Conservation (phyloP, 2,888 invertebrate genomes). For the Archips xylosteana region DNA sequence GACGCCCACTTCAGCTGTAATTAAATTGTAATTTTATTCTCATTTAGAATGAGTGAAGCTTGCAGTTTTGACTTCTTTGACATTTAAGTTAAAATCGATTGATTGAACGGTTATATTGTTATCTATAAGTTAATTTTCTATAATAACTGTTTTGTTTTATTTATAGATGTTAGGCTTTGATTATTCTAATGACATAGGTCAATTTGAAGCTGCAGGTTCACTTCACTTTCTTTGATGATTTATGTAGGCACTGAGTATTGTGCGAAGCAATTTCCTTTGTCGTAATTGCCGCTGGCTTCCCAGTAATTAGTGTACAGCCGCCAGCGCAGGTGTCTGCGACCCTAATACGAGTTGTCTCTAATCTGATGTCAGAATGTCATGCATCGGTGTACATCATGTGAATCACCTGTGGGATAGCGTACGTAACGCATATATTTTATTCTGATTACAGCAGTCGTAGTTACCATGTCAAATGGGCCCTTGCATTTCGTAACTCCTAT, state of each 20-base stretch:
- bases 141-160: neutral
- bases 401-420: constrained; percentile 21
- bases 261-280: constrained; percentile 48
- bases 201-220: constrained; percentile 33
- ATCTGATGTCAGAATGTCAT: constrained; percentile 37
- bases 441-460: constrained; percentile 12
- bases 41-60: constrained; percentile 37
- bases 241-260: constrained; percentile 48
- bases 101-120: neutral
- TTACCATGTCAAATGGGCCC: constrained; percentile 9
- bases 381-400: constrained; percentile 32
- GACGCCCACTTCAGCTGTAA: constrained; percentile 36
- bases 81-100: neutral
- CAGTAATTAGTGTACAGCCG: constrained; percentile 46
- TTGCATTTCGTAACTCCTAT: constrained; percentile 23
- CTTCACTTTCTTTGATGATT: constrained; percentile 57
- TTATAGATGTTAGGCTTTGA: constrained; percentile 13
- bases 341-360: constrained; percentile 33
- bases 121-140: neutral
- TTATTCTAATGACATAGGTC: constrained; percentile 39
- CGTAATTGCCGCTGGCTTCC: constrained; percentile 51
- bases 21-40: constrained; percentile 46
- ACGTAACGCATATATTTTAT: constrained; percentile 13
- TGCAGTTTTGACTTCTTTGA: constrained; percentile 4
- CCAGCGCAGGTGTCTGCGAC: constrained; percentile 37